Evolutionary conservation across 2,888 invertebrate genomes (phyloP).

Genomic region (Caenorhabditis sp.): DNA sequence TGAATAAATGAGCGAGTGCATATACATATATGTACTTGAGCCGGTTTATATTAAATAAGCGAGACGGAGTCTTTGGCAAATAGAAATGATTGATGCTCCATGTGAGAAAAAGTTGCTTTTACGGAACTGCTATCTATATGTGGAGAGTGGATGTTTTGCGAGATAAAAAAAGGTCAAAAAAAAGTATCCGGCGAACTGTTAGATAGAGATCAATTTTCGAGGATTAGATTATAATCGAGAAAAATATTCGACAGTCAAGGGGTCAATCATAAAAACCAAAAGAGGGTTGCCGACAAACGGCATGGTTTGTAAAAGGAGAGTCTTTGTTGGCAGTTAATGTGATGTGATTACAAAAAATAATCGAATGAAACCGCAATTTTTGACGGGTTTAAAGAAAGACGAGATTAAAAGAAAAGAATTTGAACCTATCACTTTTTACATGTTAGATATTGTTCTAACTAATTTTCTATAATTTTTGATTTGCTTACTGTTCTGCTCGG

Average conservation of each 20-base stretch:
- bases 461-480: too few species aligned
- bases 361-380: too few species aligned
- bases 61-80: background rate
- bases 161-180: background rate
- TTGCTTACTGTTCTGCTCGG: too few species aligned
- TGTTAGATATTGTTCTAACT: too few species aligned
- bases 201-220: background rate
- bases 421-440: too few species aligned
- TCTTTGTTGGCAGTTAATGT: too few species aligned
- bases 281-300: background rate
- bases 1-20: background rate
- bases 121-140: background rate
- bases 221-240: background rate
- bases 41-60: background rate
- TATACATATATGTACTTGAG: background rate
- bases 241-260: background rate
- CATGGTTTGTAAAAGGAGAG: background rate
- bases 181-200: background rate
- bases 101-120: background rate
- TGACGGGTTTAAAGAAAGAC: too few species aligned
- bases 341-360: too few species aligned
- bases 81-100: conserved; percentile 1
- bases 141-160: background rate
- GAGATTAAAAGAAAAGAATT: too few species aligned
- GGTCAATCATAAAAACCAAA: background rate